phyloP scores from a whole-genome alignment of 2,113 vertebrate species.

The Tiliqua scincoides region DNA sequence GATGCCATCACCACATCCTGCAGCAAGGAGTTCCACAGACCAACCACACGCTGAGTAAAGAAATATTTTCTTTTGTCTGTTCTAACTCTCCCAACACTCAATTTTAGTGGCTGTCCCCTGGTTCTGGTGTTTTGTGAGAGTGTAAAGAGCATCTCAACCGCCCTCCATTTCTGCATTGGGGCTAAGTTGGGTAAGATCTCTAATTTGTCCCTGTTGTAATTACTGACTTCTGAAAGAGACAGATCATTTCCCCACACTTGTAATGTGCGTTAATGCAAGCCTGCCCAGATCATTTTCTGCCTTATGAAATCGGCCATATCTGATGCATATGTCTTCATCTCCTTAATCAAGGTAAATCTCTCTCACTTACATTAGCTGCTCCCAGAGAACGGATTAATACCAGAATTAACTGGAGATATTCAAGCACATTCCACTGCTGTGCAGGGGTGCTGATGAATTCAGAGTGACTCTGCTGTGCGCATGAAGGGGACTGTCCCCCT shows the following conservation, averaged over 20 bases:
- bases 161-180: slow-evolving; percentile 54
- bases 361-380: slow-evolving; percentile 63
- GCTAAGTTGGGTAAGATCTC: slow-evolving; percentile 65
- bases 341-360: slow-evolving; percentile 72
- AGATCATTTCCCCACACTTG: slow-evolving; percentile 60
- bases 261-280: slow-evolving; percentile 63
- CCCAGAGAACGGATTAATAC: slow-evolving; percentile 67
- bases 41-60: too few relatives aligned
- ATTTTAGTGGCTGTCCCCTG: too few relatives aligned
- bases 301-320: slow-evolving; percentile 60
- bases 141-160: too few relatives aligned
- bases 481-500: background rate
- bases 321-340: slow-evolving; percentile 72
- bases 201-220: slow-evolving; percentile 66
- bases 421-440: slow-evolving; percentile 64
- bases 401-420: slow-evolving; percentile 69
- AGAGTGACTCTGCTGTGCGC: background rate
- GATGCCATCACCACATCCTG: too few relatives aligned
- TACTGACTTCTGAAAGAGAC: slow-evolving; percentile 64
- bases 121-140: too few relatives aligned
- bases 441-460: slow-evolving; percentile 46
- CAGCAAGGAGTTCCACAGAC: too few relatives aligned
- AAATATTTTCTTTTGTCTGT: too few relatives aligned
- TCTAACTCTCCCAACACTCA: too few relatives aligned
- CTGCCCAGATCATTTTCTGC: slow-evolving; percentile 61